phyloP scores from a whole-genome alignment of 2,797 vertebrate genomes.

The Lutra lutra region DNA sequence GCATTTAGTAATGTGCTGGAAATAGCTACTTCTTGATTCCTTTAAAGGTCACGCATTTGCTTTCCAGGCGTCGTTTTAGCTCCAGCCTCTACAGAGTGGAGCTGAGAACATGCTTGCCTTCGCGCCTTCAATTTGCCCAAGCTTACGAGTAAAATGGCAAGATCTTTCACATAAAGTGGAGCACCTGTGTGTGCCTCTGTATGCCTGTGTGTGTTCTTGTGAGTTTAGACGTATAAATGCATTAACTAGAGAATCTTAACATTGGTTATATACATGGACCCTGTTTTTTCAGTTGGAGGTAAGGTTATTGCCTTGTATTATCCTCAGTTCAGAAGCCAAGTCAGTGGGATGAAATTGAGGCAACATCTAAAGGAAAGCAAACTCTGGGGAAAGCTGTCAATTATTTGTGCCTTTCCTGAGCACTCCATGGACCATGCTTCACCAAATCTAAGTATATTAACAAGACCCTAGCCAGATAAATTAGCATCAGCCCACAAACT shows the following conservation, averaged over 20 bases:
- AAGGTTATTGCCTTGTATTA: not conserved
- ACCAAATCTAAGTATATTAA: not conserved
- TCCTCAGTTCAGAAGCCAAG: not conserved
- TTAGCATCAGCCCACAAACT: not conserved
- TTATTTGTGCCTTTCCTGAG: not conserved
- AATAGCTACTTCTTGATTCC: slow-evolving; percentile 87
- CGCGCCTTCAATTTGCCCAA: slow-evolving; percentile 79
- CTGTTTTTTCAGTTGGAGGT: not conserved
- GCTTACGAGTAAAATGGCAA: slow-evolving; percentile 80
- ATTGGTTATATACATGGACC: not conserved
- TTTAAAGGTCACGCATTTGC: slow-evolving; percentile 91
- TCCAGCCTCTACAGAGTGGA: slow-evolving; percentile 78
- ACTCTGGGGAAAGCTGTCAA: not conserved
- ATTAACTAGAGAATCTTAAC: slow-evolving; percentile 17
- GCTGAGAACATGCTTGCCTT: slow-evolving; percentile 79
- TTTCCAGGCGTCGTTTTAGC: slow-evolving; percentile 86
- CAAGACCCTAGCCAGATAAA: not conserved
- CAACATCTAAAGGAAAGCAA: not conserved
- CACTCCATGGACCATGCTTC: not conserved
- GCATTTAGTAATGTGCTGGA: slow-evolving; percentile 88
- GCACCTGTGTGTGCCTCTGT: not conserved
- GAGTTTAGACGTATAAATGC: not conserved
- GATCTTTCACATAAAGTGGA: slow-evolving; percentile 40
- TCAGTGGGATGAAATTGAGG: not conserved
- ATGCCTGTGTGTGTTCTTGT: not conserved